Evolutionary conservation across 2,888 invertebrate genomes (phyloP).

Genomic region (Tenthredo livida): DNA sequence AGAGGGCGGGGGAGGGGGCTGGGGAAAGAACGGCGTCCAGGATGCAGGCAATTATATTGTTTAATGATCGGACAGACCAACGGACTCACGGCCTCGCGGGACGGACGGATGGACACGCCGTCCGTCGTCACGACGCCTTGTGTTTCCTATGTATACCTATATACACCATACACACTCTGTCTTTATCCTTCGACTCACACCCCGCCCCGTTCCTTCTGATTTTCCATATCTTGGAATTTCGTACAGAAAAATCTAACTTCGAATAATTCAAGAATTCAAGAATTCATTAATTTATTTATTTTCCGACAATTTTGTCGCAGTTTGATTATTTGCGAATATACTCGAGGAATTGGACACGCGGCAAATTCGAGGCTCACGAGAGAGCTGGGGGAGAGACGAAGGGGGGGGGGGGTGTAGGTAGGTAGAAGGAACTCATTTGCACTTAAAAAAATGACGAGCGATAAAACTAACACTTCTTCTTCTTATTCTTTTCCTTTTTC

Average conservation of each 20-base stretch:
- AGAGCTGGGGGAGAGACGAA: constrained; percentile 28
- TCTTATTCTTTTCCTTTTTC: constrained; percentile 39
- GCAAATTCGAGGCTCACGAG: not conserved
- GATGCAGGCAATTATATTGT: constrained; percentile 74
- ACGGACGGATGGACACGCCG: constrained; percentile 48
- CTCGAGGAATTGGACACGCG: not conserved
- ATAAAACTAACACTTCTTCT: constrained; percentile 73
- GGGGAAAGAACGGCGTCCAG: constrained; percentile 59
- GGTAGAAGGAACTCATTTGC: constrained; percentile 74
- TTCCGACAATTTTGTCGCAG: not conserved
- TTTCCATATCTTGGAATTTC: not conserved
- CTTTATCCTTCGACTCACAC: not conserved
- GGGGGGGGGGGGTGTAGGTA: constrained; percentile 61
- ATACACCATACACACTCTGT: not conserved
- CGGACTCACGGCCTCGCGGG: constrained; percentile 60
- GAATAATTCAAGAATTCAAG: no score
- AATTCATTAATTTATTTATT: no score
- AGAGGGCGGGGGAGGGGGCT: not conserved
- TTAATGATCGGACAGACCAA: constrained; percentile 72
- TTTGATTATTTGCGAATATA: not conserved
- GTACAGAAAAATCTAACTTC: no score
- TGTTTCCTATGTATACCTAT: constrained; percentile 23
- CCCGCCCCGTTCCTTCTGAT: not conserved
- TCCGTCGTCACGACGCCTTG: constrained; percentile 45
- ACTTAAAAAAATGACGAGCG: constrained; percentile 77